Conservation (phyloP, 1,140 invertebrate genomes). For the Formica exsecta region DNA sequence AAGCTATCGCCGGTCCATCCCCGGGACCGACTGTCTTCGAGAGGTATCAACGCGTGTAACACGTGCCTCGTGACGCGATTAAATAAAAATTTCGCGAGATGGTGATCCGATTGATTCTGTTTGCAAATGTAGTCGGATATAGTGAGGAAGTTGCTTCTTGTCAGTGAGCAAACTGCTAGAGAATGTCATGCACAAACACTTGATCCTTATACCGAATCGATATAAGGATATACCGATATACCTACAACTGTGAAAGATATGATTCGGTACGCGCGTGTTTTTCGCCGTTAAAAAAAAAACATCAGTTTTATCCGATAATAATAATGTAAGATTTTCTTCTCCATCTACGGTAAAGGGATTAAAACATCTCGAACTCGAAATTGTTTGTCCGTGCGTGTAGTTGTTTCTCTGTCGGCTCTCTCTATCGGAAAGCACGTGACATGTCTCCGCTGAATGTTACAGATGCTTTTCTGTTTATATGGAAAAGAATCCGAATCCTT, state of each 20-base stretch:
- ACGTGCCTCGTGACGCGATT: neutral
- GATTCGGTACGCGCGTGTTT: neutral
- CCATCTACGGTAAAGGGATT: neutral
- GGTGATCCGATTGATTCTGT: neutral
- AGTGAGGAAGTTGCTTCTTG: slow-evolving; percentile 18
- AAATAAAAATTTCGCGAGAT: neutral
- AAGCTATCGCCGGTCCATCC: neutral
- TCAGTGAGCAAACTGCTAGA: neutral
- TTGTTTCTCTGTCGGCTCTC: slow-evolving; percentile 17
- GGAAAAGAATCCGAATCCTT: neutral
- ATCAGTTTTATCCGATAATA: neutral
- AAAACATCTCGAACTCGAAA: slow-evolving; percentile 19
- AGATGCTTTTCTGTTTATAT: slow-evolving; percentile 13
- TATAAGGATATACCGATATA: neutral
- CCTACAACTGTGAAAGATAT: neutral
- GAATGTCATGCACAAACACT: neutral
- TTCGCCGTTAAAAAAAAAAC: neutral
- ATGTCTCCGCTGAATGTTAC: neutral
- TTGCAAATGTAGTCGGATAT: slow-evolving; percentile 3
- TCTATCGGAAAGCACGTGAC: slow-evolving; percentile 56
- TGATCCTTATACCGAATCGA: neutral
- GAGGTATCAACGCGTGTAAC: slow-evolving; percentile 3
- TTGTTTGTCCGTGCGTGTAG: slow-evolving; percentile 29
- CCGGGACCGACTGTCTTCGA: neutral
- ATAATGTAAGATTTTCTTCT: neutral